Conservation (phyloP, 2,113 vertebrate genomes). For the Labeo catla region DNA sequence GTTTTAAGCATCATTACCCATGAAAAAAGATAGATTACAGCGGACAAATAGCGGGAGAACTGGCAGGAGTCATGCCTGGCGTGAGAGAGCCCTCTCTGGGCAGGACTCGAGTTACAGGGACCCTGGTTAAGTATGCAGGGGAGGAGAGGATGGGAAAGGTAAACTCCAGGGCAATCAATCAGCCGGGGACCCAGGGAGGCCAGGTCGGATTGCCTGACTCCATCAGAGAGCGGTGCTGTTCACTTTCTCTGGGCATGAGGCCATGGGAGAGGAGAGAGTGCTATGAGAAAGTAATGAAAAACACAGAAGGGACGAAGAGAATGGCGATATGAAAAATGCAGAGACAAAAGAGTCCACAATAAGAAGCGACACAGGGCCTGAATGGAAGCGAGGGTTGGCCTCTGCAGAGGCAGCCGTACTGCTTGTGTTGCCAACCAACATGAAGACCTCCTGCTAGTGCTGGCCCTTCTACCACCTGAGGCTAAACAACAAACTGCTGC, state of each 20-base stretch:
- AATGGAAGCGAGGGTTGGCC: neutral
- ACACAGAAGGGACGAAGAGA: neutral
- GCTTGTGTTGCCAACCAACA: constrained; percentile 4
- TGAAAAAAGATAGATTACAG: constrained; percentile 45
- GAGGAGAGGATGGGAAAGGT: constrained; percentile 41
- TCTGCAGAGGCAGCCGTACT: neutral
- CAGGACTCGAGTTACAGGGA: constrained; percentile 69
- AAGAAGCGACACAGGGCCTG: neutral
- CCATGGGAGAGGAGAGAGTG: constrained; percentile 8
- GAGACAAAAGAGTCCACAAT: constrained; percentile 20
- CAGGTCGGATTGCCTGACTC: constrained; percentile 42
- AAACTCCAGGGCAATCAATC: constrained; percentile 45
- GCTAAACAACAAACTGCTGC: constrained; percentile 33
- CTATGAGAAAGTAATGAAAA: constrained; percentile 4
- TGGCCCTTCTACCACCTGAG: constrained; percentile 18
- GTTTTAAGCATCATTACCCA: constrained; percentile 44
- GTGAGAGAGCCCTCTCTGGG: constrained; percentile 30
- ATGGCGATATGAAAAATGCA: constrained; percentile 11
- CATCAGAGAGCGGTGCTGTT: constrained; percentile 36
- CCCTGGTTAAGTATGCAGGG: constrained; percentile 68
- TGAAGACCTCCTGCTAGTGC: constrained; percentile 8
- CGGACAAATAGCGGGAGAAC: constrained; percentile 5
- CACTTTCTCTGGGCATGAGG: constrained; percentile 40
- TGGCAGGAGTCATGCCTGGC: neutral
- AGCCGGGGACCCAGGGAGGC: constrained; percentile 14